These are phyloP conservation scores for Linyphia triangularis DNA, from an alignment of 2,888 invertebrate genomes.

Conservation along the genomic window DNA sequence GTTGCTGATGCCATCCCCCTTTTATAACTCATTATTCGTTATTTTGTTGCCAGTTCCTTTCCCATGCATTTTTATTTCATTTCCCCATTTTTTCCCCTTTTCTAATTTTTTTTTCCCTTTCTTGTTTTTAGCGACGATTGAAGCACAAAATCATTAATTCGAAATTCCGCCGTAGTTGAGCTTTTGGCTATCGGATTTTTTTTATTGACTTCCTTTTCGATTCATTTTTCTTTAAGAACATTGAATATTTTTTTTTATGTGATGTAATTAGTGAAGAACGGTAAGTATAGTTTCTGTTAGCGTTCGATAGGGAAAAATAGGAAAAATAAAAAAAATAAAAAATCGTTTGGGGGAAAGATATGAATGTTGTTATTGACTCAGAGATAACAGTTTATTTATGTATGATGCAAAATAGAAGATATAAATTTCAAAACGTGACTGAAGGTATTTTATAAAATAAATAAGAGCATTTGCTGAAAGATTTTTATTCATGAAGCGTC, in stretches of 20 bases:
- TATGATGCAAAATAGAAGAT: background rate
- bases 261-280: background rate
- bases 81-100: background rate
- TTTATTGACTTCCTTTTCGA: slow-evolving; percentile 3
- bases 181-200: slow-evolving; percentile 1
- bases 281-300: background rate
- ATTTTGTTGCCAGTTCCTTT: background rate
- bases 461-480: background rate
- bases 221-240: background rate
- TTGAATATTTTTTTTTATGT: background rate
- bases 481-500: background rate
- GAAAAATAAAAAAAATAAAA: background rate
- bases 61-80: background rate
- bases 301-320: background rate
- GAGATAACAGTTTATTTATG: slow-evolving; percentile 1
- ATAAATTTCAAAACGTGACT: background rate
- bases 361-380: background rate
- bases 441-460: background rate
- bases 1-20: background rate
- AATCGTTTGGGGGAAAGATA: background rate
- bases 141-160: slow-evolving; percentile 36
- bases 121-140: background rate
- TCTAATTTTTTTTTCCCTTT: background rate
- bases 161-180: slow-evolving; percentile 12
- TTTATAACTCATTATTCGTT: background rate